Conservation (phyloP, 2,888 invertebrate species). For the Meteorus colon region DNA sequence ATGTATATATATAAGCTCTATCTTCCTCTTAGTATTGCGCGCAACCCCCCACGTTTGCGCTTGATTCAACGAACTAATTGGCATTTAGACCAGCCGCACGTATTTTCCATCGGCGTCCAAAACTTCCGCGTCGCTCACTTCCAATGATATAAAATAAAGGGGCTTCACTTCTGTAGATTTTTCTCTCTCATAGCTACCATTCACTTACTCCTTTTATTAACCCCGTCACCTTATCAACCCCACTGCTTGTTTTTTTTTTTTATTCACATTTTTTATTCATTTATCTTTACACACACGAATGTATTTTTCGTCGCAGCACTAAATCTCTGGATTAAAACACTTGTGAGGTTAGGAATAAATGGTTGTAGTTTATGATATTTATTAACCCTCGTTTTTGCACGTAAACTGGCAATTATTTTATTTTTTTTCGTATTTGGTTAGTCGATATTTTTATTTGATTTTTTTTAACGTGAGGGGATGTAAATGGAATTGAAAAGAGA, state of each 20-base stretch:
- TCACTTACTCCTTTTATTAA: not conserved
- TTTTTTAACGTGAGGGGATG: no score
- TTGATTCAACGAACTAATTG: slow-evolving; percentile 63
- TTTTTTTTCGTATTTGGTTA: not conserved
- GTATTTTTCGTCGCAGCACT: not conserved
- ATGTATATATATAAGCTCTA: not conserved
- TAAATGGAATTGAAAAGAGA: no score
- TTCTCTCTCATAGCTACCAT: not conserved
- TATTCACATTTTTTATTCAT: not conserved
- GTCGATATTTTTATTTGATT: not conserved
- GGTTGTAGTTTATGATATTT: not conserved
- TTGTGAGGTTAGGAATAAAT: not conserved
- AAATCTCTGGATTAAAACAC: not conserved
- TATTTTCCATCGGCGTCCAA: slow-evolving; percentile 54
- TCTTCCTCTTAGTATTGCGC: not conserved
- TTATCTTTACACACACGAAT: not conserved
- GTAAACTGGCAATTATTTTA: not conserved
- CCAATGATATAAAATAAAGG: slow-evolving; percentile 60
- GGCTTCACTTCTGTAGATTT: slow-evolving; percentile 47
- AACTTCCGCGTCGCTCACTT: slow-evolving; percentile 61
- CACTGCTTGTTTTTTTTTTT: not conserved
- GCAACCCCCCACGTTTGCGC: slow-evolving; percentile 49
- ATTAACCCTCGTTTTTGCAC: not conserved
- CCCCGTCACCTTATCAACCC: slow-evolving; percentile 4
- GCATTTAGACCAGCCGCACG: slow-evolving; percentile 57